A percentile compares a stretch with the other conserved stretches of the same genome.
phyloP scores from a whole-genome alignment of 2,888 invertebrate species.

The Stomorhina lunata region DNA sequence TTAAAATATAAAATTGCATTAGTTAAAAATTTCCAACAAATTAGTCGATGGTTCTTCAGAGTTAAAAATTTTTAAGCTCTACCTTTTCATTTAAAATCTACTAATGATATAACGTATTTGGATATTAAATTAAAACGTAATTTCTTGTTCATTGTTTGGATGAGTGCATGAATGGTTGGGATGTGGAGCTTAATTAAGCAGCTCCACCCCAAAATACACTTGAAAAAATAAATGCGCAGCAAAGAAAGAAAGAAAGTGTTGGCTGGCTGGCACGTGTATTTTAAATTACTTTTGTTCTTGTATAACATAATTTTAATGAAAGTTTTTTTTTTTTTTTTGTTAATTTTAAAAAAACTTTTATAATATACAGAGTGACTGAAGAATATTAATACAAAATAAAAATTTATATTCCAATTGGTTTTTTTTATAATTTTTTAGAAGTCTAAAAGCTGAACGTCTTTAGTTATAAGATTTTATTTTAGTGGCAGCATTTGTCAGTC shows the following conservation, averaged over 20 bases:
- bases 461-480: too few relatives aligned
- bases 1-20: too few relatives aligned
- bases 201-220: constrained; percentile 12
- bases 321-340: not conserved
- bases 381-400: too few relatives aligned
- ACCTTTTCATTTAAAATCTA: not conserved
- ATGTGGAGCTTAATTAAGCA: constrained; percentile 35
- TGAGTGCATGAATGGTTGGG: not conserved
- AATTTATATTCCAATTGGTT: too few relatives aligned
- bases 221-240: constrained; percentile 27
- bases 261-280: too few relatives aligned
- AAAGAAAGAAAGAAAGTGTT: not conserved
- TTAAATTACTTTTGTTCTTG: constrained; percentile 16
- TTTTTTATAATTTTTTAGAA: too few relatives aligned
- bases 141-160: constrained; percentile 12
- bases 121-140: constrained; percentile 18
- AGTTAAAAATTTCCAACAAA: too few relatives aligned
- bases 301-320: not conserved
- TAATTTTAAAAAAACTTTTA: not conserved
- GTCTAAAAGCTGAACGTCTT: too few relatives aligned
- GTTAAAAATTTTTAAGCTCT: too few relatives aligned
- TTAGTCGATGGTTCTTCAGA: too few relatives aligned
- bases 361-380: too few relatives aligned
- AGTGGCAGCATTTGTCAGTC: too few relatives aligned
- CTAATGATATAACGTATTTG: constrained; percentile 15